phyloP scores from a whole-genome alignment of 2,888 invertebrate species.

The Pseudanteris insignis region DNA sequence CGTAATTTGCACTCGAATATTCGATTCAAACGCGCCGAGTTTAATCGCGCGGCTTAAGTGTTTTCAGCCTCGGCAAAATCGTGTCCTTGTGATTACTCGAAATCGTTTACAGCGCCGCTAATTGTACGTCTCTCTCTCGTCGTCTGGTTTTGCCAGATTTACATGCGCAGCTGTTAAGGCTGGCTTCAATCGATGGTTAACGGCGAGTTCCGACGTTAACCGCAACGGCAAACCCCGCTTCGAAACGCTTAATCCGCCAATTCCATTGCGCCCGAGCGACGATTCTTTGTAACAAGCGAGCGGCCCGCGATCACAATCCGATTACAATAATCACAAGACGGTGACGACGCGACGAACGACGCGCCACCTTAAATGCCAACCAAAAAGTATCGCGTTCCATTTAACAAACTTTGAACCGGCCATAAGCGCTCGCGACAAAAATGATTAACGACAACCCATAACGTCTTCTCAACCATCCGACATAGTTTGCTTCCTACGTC shows the following conservation, averaged over 20 bases:
- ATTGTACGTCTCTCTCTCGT: constrained; percentile 20
- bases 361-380: constrained; percentile 15
- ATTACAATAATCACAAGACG: constrained; percentile 37
- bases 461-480: too few relatives aligned
- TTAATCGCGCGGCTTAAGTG: constrained; percentile 13
- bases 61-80: constrained; percentile 11
- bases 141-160: constrained; percentile 32
- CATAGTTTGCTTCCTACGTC: too few relatives aligned
- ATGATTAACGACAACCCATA: too few relatives aligned
- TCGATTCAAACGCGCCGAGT: neutral
- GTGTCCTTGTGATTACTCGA: constrained; percentile 31
- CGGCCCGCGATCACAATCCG: constrained; percentile 32
- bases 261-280: constrained; percentile 20
- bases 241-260: constrained; percentile 41
- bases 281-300: constrained; percentile 31
- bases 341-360: constrained; percentile 17
- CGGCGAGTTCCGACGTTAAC: constrained; percentile 30
- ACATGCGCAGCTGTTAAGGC: constrained; percentile 33
- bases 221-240: constrained; percentile 28
- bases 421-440: too few relatives aligned
- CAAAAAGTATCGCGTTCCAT: constrained; percentile 1
- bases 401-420: too few relatives aligned
- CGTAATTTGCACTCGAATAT: neutral
- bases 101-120: constrained; percentile 30
- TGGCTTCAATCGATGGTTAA: constrained; percentile 40